Percentiles rank a stretch among this genome's conserved stretches.
phyloP scores from a whole-genome alignment of 1,140 invertebrate genomes.

The Globodera ellingtonae region DNA sequence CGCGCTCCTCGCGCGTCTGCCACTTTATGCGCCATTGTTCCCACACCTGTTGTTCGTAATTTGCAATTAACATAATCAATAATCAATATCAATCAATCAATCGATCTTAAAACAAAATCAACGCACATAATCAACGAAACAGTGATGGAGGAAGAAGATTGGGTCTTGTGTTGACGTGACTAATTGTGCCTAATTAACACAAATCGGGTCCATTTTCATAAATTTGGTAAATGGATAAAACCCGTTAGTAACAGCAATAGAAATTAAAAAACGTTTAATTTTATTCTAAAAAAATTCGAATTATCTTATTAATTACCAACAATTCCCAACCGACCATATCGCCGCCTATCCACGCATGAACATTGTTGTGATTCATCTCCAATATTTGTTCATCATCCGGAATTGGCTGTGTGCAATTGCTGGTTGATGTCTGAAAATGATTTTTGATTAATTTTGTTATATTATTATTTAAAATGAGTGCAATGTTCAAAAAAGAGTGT shows the following conservation, averaged over 20 bases:
- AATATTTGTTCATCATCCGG: neutral
- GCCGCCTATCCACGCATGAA: neutral
- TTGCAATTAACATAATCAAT: no score
- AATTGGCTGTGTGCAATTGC: neutral
- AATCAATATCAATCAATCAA: no score
- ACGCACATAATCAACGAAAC: conserved; percentile 65
- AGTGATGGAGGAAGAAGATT: conserved; percentile 53
- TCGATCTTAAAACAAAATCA: conserved; percentile 4
- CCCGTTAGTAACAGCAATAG: no score
- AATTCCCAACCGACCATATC: neutral
- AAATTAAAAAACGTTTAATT: no score
- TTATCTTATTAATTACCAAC: no score
- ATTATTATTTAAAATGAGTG: neutral
- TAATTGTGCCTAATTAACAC: neutral
- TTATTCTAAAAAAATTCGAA: no score
- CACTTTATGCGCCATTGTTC: conserved; percentile 28
- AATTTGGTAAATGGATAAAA: no score
- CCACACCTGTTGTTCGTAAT: conserved; percentile 36
- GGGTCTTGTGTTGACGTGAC: conserved; percentile 48
- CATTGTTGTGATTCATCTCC: neutral
- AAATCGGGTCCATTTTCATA: no score
- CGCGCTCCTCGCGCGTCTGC: conserved; percentile 42
- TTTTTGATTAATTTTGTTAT: neutral
- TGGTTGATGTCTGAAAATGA: neutral
- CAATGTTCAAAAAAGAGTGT: no score